Base-by-base conservation (phyloP, 2,797 vertebrate genomes). In the Salarias fasciatus region DNA sequence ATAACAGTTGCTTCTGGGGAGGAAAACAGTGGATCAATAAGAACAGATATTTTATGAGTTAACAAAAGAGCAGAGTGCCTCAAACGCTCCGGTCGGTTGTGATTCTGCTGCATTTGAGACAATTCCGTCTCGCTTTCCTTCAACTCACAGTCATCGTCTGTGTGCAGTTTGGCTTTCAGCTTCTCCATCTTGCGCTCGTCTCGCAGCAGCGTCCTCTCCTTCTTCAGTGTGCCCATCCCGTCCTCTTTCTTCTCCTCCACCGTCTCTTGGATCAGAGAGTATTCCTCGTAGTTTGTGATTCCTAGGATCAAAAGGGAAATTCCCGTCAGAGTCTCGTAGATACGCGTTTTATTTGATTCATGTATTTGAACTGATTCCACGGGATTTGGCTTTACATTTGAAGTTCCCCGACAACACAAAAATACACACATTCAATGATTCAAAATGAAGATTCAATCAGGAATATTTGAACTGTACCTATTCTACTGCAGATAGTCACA, bases 111-210 rank as follows among this genome's bases (percentile, higher is more conserved):
- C 3, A 41, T 41, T 41, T 41, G 24, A 43, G 13, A 8, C 8
- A 9, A 6, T 50, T 44, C 8, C 50, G 5, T 11, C 10, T 8
- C 8, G 43, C 5, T 14, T 42, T 15, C 6, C 2, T n/a, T 59
- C 10, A 40, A 95, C 98, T 95, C 82, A 99, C 98, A 42, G 47
- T 99, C 98, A n/a, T 99, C 98, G 7, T 99, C 98, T 0, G 98
- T 99, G 77, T 99, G 98, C 11, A 99, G 94, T 74, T 99, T 99
- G 51, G 97, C 97, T 89, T 99, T 99, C 56, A 99, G 88, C 79
- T 99, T 99, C 91, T 99, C 98, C 98, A 99, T 99, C 80, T 99
- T 99, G 72, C 94, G 94, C 87, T 99, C 98, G 0, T 99, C 98
- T 12, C 97, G 88, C 58, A 98, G 88, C 38, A 99, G 84, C 0